Base-by-base conservation (phyloP, 1,140 invertebrate genomes). In the Schlechtendalia chinensis region DNA sequence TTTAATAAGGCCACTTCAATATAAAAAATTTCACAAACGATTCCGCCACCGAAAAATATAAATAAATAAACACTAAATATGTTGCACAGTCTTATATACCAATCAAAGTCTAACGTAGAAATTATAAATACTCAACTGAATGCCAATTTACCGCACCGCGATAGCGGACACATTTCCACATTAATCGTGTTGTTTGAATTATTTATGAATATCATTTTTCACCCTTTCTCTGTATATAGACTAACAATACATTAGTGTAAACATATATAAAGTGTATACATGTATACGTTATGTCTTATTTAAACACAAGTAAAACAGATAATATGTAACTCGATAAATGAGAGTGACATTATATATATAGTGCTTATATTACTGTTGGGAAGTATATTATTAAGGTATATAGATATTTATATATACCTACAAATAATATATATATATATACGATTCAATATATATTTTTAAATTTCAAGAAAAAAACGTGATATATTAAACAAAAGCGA, bases 21-120 rank as follows among this genome's bases (percentile, higher is more conserved):
- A 61, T 58, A 59, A 45, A 59, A n/a, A 58, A 58, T 45, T 45
- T 77, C 32, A 77, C 74, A 77, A 77, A 77, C 74, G 56, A 77
- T 45, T 77, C 74, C 74, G 74, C 74, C 74, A 77, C 74, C 74
- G 74, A 59, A 77, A 74, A 75, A 72, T 56, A 75, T 45, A 65
- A 32, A 74, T 74, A 74, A 56, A 74, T 56, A 77, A 77, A 77
- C 54, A 59, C 74, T 77, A 58, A 61, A 45, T 77, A 77, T 77
- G 74, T 77, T 77, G 74, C 74, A 77, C 74, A 77, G 74, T 77
- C 74, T 77, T 77, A 77, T 77, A 77, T 77, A 77, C 54, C 74
- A 77, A 61, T 77, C 74, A 77, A 77, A 77, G 29, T 77, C 74
- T 77, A 77, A 77, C 74, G 12, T 61, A 77, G 74, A 77, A 77